Conservation (phyloP, 2,888 invertebrate genomes). For the Hemistola chrysoprasaria region DNA sequence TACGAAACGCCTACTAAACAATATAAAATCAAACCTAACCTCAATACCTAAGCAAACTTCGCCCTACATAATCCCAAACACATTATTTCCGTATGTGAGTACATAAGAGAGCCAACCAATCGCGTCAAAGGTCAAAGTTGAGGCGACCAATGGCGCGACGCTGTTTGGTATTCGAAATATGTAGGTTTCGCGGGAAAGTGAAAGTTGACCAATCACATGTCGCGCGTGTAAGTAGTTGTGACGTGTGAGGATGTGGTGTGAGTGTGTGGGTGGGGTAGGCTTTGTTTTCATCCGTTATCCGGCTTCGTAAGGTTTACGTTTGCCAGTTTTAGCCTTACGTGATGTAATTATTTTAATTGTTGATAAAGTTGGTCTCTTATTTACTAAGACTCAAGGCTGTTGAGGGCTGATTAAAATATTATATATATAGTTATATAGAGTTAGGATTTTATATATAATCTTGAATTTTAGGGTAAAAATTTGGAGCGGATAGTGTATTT, state of each 20-base stretch:
- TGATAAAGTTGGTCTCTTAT: too few species aligned
- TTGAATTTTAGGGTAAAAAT: too few species aligned
- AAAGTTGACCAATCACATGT: conserved; percentile 69
- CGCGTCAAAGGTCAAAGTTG: conserved; percentile 65
- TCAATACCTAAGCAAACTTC: conserved; percentile 27
- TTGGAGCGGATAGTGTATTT: too few species aligned
- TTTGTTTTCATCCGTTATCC: conserved; percentile 21
- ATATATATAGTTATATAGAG: too few species aligned
- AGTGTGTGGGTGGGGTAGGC: conserved; percentile 35
- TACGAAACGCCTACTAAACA: conserved; percentile 26
- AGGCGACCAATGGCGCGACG: conserved; percentile 56
- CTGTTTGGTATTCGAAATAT: conserved; percentile 67
- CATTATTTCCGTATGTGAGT: conserved; percentile 32
- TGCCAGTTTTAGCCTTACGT: too few species aligned
- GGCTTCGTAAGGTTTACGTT: conserved; percentile 10
- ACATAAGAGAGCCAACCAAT: conserved; percentile 50
- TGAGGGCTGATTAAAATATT: too few species aligned
- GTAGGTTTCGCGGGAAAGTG: conserved; percentile 74
- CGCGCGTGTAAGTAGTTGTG: conserved; percentile 48
- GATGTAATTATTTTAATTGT: too few species aligned
- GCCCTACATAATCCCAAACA: conserved; percentile 25
- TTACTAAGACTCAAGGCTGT: too few species aligned
- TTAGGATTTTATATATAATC: too few species aligned
- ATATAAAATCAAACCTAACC: conserved; percentile 29
- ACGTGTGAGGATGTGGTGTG: conserved; percentile 41